These are phyloP conservation scores for Dendropsophus ebraccatus DNA, from an alignment of 2,113 vertebrate species.

Conservation along the genomic window DNA sequence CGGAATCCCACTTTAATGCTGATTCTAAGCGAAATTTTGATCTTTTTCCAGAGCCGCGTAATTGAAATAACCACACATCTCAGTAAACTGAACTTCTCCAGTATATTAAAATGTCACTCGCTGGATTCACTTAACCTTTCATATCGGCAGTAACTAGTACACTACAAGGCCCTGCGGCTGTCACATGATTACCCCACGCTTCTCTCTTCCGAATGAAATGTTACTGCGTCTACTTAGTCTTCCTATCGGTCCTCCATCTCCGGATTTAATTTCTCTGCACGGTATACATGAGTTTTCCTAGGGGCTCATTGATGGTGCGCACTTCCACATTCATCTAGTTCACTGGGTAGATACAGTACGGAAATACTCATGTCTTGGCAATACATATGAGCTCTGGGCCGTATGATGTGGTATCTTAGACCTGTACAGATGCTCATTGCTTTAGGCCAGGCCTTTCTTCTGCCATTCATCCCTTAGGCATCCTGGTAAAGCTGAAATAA, in stretches of 20 bases:
- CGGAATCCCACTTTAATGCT: not conserved
- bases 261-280: not conserved
- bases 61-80: constrained; percentile 8
- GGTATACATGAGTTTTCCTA: not conserved
- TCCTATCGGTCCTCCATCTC: not conserved
- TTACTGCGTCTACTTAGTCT: not conserved
- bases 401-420: not conserved
- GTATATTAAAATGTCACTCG: constrained; percentile 43
- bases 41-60: not conserved
- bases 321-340: not conserved
- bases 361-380: not conserved
- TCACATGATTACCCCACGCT: not conserved
- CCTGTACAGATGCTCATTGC: not conserved
- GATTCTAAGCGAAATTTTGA: not conserved
- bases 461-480: not conserved
- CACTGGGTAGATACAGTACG: not conserved
- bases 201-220: not conserved
- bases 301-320: not conserved
- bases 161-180: not conserved
- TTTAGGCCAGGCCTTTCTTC: not conserved
- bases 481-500: not conserved
- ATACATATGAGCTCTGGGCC: not conserved
- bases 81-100: constrained; percentile 30
- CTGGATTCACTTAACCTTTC: constrained; percentile 35
- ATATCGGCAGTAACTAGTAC: constrained; percentile 21